phyloP scores from a whole-genome alignment of 92 coral and sea anemone genomes.

The Porites lobata region DNA sequence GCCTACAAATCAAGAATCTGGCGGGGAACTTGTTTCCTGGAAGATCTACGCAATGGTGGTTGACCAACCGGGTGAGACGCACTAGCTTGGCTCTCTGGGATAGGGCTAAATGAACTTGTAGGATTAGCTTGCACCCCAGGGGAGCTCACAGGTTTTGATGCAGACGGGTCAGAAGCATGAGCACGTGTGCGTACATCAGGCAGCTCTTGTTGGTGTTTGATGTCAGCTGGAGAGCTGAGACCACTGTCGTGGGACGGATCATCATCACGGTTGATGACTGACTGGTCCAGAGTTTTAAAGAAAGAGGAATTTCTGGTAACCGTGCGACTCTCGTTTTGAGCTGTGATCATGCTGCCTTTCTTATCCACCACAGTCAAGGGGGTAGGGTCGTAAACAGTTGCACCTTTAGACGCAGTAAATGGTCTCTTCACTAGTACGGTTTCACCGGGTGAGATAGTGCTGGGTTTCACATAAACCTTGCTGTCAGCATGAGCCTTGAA shows the following conservation, averaged over 20 bases:
- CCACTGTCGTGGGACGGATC: background rate
- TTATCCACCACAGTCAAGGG: slow-evolving; percentile 64
- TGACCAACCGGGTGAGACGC: too few species aligned
- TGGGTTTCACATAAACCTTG: slow-evolving; percentile 48
- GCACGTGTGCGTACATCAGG: background rate
- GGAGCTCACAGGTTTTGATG: too few species aligned
- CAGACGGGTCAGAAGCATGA: too few species aligned
- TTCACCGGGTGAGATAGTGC: slow-evolving; percentile 41
- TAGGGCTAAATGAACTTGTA: background rate
- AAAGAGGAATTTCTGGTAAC: slow-evolving; percentile 55
- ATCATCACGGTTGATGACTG: background rate
- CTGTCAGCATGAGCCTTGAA: slow-evolving; percentile 56
- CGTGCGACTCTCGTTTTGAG: slow-evolving; percentile 20
- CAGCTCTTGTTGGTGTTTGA: background rate
- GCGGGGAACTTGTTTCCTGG: background rate
- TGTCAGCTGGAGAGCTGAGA: background rate
- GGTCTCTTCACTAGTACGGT: slow-evolving; percentile 58
- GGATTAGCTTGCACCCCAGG: background rate
- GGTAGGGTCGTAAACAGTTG: slow-evolving; percentile 58
- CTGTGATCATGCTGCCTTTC: slow-evolving; percentile 79
- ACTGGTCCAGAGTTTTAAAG: slow-evolving; percentile 38
- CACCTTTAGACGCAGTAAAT: slow-evolving; percentile 49
- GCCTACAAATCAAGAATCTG: background rate
- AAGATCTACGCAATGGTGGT: background rate
- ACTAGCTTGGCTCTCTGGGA: too few species aligned